phyloP scores from a whole-genome alignment of 2,113 vertebrate genomes.

The Oryzias javanicus region DNA sequence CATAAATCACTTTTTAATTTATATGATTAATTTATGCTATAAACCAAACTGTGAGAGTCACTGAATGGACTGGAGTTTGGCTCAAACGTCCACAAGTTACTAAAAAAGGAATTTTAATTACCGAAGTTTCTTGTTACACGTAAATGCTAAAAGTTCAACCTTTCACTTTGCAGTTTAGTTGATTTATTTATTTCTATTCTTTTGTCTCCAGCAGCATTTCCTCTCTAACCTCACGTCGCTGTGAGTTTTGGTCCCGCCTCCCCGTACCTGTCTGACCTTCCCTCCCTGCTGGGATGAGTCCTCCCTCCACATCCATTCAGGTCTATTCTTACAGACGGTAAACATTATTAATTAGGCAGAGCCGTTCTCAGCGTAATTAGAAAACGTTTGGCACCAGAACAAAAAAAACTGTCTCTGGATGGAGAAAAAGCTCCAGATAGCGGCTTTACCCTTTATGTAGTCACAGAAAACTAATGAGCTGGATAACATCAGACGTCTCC shows the following conservation, averaged over 20 bases:
- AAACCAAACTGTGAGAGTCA: too few relatives aligned
- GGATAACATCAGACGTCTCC: too few relatives aligned
- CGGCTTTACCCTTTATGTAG: too few relatives aligned
- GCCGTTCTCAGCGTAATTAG: constrained; percentile 71
- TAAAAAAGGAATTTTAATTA: not conserved
- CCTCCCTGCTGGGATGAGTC: constrained; percentile 10
- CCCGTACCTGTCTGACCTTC: not conserved
- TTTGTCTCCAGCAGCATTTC: not conserved
- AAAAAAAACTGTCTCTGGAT: too few relatives aligned
- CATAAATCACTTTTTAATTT: not conserved
- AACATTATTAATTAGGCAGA: constrained; percentile 65
- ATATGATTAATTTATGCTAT: not conserved
- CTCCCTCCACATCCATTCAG: constrained; percentile 37
- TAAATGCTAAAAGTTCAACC: not conserved
- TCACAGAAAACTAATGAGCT: too few relatives aligned
- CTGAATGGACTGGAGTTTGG: too few relatives aligned
- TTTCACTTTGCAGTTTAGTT: not conserved
- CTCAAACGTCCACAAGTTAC: not conserved
- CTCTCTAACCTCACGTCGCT: not conserved
- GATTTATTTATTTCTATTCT: constrained; percentile 7
- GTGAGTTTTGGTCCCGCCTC: not conserved
- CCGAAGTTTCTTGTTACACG: not conserved
- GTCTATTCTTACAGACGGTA: constrained; percentile 58
- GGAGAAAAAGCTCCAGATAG: too few relatives aligned
- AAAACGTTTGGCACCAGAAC: constrained; percentile 1